Conservation (phyloP, 2,797 vertebrate genomes). For the Apodemus agrarius region DNA sequence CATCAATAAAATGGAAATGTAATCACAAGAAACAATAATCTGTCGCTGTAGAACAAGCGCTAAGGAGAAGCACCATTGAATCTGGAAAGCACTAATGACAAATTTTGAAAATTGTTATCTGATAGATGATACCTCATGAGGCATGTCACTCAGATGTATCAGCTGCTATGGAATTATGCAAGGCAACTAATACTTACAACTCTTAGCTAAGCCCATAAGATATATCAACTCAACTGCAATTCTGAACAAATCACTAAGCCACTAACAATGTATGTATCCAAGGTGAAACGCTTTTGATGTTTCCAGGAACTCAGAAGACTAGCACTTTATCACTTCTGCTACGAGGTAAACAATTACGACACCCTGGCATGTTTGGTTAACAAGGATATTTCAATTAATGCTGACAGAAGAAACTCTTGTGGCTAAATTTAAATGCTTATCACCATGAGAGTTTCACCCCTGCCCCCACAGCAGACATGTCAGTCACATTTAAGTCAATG, state of each 20-base stretch:
- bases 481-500: constrained; percentile 11
- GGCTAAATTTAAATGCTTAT: constrained; percentile 53
- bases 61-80: neutral
- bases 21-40: neutral
- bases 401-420: constrained; percentile 44
- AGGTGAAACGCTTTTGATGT: constrained; percentile 39
- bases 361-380: constrained; percentile 30
- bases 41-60: neutral
- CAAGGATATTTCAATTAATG: constrained; percentile 43
- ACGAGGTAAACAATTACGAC: constrained; percentile 32
- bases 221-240: neutral
- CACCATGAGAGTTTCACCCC: neutral
- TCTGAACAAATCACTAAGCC: neutral
- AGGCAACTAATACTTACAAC: neutral
- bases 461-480: neutral
- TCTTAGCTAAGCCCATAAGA: constrained; percentile 14
- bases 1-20: constrained; percentile 12
- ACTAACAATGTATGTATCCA: neutral
- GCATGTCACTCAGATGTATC: neutral
- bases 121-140: neutral
- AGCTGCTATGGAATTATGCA: neutral
- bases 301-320: constrained; percentile 16
- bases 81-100: neutral
- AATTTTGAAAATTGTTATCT: neutral
- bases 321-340: constrained; percentile 62